These are phyloP conservation scores for Leptinotarsa undecemlineata DNA, from an alignment of 1,140 invertebrate species.

Conservation along the genomic window DNA sequence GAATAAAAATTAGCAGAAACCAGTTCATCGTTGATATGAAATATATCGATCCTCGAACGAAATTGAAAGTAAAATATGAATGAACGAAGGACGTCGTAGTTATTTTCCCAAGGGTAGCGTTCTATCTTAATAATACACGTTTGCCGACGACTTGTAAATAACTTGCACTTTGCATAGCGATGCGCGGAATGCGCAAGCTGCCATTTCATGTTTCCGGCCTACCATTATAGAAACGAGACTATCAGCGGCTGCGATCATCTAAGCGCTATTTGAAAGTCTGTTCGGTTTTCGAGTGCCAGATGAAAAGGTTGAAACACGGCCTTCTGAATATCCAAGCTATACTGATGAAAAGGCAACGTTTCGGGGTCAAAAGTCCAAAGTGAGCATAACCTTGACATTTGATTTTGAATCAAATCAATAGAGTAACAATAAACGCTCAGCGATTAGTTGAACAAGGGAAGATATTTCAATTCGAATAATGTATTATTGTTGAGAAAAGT, in stretches of 20 bases:
- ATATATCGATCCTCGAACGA: neutral
- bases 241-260: neutral
- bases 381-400: too few species aligned
- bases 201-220: constrained; percentile 22
- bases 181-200: constrained; percentile 12
- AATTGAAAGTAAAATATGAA: constrained; percentile 8
- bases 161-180: constrained; percentile 22
- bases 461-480: too few species aligned
- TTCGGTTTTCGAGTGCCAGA: neutral
- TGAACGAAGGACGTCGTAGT: neutral
- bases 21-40: too few species aligned
- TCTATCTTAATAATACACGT: constrained; percentile 12
- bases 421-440: too few species aligned
- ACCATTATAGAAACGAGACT: constrained; percentile 14
- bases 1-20: too few species aligned
- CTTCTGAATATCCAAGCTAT: too few species aligned
- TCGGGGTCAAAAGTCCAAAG: too few species aligned
- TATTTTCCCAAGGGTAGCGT: constrained; percentile 17
- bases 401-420: too few species aligned
- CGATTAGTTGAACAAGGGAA: too few species aligned
- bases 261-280: neutral
- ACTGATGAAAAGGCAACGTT: too few species aligned
- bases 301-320: neutral
- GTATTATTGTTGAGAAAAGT: too few species aligned
- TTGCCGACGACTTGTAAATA: constrained; percentile 20